A percentile compares a stretch with the other conserved stretches of the same genome.
These are phyloP conservation scores for Penaeus chinensis DNA, from an alignment of 1,140 invertebrate genomes.

Conservation along the genomic window DNA sequence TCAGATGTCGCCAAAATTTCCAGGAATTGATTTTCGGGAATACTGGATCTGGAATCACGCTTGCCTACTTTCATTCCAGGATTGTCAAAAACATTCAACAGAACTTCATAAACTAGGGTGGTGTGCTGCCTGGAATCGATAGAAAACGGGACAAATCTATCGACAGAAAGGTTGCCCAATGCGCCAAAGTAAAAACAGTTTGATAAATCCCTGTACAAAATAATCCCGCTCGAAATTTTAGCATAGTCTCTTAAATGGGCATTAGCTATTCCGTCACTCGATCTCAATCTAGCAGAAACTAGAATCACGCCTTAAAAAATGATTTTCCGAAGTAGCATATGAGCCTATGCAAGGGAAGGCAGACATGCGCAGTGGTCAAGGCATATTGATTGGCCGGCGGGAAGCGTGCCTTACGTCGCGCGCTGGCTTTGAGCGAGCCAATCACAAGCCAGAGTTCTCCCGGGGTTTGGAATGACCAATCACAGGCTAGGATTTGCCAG, in stretches of 20 bases:
- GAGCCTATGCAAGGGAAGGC: too few relatives aligned
- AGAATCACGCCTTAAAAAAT: neutral
- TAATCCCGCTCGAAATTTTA: too few relatives aligned
- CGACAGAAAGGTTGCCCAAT: slow-evolving; percentile 48
- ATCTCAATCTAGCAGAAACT: neutral
- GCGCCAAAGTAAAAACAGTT: too few relatives aligned
- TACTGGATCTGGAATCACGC: slow-evolving; percentile 49
- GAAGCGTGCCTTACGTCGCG: neutral
- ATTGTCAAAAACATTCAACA: slow-evolving; percentile 59
- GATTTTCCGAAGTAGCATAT: neutral
- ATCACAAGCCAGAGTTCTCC: neutral
- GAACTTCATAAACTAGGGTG: slow-evolving; percentile 27
- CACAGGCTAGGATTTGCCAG: too few relatives aligned
- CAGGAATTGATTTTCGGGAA: slow-evolving; percentile 57
- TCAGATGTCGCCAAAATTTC: slow-evolving; percentile 30
- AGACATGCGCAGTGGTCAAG: slow-evolving; percentile 24
- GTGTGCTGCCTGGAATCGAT: neutral
- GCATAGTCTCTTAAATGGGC: too few relatives aligned
- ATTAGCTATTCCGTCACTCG: too few relatives aligned
- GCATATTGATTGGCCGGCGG: slow-evolving; percentile 43
- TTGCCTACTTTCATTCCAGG: slow-evolving; percentile 62
- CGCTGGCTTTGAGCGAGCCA: neutral
- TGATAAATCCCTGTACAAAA: too few relatives aligned
- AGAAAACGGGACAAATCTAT: slow-evolving; percentile 38
- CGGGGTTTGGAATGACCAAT: neutral